Conservation (phyloP, 2,797 vertebrate genomes). For the Pachyuromys duprasi region DNA sequence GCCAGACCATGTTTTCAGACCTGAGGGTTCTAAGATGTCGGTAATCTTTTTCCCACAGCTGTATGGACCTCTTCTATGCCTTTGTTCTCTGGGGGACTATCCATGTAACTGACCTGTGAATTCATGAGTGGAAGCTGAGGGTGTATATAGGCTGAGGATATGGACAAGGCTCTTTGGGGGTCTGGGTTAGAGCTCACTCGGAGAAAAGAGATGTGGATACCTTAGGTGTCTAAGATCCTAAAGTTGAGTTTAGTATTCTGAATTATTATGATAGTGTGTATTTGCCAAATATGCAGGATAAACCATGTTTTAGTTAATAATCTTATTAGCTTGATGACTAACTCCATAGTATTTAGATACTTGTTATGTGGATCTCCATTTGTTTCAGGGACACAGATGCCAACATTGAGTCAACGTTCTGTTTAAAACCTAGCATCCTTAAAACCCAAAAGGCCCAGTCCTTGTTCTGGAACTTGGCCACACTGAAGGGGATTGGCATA, state of each 20-base stretch:
- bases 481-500: background rate
- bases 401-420: background rate
- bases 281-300: slow-evolving; percentile 28
- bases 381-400: background rate
- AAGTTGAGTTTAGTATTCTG: background rate
- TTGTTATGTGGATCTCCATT: background rate
- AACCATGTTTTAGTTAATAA: background rate
- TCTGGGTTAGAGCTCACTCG: background rate
- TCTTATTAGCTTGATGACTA: slow-evolving; percentile 63
- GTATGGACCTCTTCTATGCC: background rate
- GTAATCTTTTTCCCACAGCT: background rate
- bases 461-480: background rate
- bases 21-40: background rate
- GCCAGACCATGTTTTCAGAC: background rate
- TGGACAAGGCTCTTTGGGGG: background rate
- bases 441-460: background rate
- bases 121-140: background rate
- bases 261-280: background rate
- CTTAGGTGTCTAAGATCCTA: background rate
- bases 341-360: slow-evolving; percentile 52
- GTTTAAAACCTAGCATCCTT: slow-evolving; percentile 9
- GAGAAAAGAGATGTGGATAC: background rate
- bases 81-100: background rate
- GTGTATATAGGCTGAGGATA: background rate
- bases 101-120: background rate